These are phyloP conservation scores for Drosophila diplacantha DNA, from an alignment of 2,888 invertebrate species.

Conservation along the genomic window DNA sequence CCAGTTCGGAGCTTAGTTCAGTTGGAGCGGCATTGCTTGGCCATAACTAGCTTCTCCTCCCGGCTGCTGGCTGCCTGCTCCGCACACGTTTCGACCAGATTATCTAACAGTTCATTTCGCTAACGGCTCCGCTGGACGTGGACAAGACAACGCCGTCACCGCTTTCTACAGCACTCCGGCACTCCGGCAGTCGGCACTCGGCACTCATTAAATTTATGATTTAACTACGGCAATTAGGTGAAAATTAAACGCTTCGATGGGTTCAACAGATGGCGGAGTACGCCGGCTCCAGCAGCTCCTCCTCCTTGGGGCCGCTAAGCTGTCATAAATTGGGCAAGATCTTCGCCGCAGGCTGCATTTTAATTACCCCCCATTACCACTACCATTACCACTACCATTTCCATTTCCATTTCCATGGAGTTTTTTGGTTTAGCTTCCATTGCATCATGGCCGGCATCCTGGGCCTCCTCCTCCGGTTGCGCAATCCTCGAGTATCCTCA, in stretches of 20 bases:
- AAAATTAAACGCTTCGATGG: conserved; percentile 68
- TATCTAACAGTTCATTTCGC: conserved; percentile 68
- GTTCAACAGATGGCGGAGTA: conserved; percentile 16
- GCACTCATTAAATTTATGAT: conserved; percentile 62
- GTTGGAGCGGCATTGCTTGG: conserved; percentile 37
- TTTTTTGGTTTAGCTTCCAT: conserved; percentile 2
- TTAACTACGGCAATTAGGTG: conserved; percentile 65
- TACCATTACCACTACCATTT: neutral
- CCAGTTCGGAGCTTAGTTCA: conserved; percentile 22
- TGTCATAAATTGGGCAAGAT: conserved; percentile 15
- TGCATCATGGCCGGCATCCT: conserved; percentile 26
- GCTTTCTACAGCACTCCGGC: conserved; percentile 49
- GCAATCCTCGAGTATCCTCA: conserved; percentile 13
- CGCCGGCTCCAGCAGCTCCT: neutral
- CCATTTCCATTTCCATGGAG: neutral
- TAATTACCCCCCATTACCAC: neutral
- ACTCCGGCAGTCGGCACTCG: conserved; percentile 18
- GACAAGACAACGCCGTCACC: conserved; percentile 31
- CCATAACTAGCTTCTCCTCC: conserved; percentile 47
- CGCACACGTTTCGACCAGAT: conserved; percentile 45
- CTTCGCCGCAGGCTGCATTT: conserved; percentile 15
- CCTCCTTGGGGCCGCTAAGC: conserved; percentile 1
- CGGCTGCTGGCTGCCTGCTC: neutral
- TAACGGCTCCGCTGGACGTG: conserved; percentile 50
- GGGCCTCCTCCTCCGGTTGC: conserved; percentile 8